Base-by-base conservation (phyloP, 2,113 vertebrate genomes). In the Coptodon rendalli region DNA sequence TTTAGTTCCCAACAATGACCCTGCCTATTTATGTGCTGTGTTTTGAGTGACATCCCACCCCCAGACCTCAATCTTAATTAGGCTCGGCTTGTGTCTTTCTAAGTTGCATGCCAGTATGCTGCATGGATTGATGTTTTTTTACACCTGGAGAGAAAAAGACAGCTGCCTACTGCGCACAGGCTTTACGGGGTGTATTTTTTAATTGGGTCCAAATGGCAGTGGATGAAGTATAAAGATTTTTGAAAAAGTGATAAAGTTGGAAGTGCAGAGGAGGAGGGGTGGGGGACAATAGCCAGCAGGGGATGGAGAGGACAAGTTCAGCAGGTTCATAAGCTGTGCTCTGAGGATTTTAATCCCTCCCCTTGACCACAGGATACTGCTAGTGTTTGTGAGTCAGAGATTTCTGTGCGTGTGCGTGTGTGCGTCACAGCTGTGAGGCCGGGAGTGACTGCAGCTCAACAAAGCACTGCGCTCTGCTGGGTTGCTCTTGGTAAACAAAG, bases 311-410 rank as follows among this genome's bases (percentile, higher is more conserved):
- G 94, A 94, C 94, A 91, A 96, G 96, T 96, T 96, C 96, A 96
- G 86, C 91, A 95, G 94, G 96, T 97, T 96, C 93, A 94, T 91
- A 86, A 79, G 86, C 94, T 91, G 87, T 81, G 91, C 94, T 93
- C 79, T 9, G 87, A 92, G 92, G 93, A 92, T 90, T 96, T 89
- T 94, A 94, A 94, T 93, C 95, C 95, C 96, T 95, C 96, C 96
- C 95, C 94, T 94, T 95, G 94, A 96, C 96, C 95, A 94, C 96
- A 96, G 95, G 94, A 95, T 93, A 96, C 94, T 91, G 93, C 91
- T 85, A 87, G 94, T 92, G 95, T 94, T 94, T 95, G 94, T 96
- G 95, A 95, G 94, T 95, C 93, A 95, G 94, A 96, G 94, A 95
- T 95, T 95, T 95, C 78, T 90, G 17, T 56, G 16, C 87, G 81